phyloP scores from a whole-genome alignment of 2,797 vertebrate species.

The Ctenochaetus hawaiiensis region DNA sequence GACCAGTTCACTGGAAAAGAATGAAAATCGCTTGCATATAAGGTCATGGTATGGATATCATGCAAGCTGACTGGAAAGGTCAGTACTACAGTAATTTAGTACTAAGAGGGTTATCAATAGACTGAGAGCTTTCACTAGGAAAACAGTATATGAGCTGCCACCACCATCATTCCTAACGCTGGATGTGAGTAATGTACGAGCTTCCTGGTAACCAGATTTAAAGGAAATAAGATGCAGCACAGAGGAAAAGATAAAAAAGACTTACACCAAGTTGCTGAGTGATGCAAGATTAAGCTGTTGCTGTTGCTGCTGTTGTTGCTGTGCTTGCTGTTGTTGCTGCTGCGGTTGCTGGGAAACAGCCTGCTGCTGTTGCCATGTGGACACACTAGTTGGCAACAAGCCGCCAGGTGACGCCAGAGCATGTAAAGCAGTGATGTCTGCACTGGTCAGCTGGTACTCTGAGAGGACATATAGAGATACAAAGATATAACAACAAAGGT shows the following conservation, averaged over 20 bases:
- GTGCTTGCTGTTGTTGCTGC: conserved; percentile 74
- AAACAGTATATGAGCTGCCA: neutral
- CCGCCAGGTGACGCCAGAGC: conserved; percentile 92
- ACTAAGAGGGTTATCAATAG: conserved; percentile 18
- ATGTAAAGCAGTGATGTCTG: conserved; percentile 94
- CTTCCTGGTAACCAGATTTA: neutral
- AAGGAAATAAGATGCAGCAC: neutral
- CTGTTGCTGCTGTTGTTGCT: conserved; percentile 61
- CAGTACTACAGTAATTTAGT: conserved; percentile 39
- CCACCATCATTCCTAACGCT: neutral
- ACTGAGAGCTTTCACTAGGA: conserved; percentile 26
- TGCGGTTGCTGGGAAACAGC: conserved; percentile 89
- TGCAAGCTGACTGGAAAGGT: conserved; percentile 68
- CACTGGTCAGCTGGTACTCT: conserved; percentile 98
- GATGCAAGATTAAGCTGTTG: conserved; percentile 91
- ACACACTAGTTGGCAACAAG: conserved; percentile 92
- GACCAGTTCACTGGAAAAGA: conserved; percentile 61
- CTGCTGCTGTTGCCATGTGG: conserved; percentile 94
- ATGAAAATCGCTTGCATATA: conserved; percentile 70
- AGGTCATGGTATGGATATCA: conserved; percentile 75
- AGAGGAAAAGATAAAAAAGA: conserved; percentile 25
- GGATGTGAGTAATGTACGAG: conserved; percentile 8
- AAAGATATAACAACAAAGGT: no score
- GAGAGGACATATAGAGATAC: conserved; percentile 13
- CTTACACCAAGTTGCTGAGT: conserved; percentile 96